These are phyloP conservation scores for Branchinecta sandiegonensis DNA, from an alignment of 2,888 invertebrate genomes.

Conservation along the genomic window DNA sequence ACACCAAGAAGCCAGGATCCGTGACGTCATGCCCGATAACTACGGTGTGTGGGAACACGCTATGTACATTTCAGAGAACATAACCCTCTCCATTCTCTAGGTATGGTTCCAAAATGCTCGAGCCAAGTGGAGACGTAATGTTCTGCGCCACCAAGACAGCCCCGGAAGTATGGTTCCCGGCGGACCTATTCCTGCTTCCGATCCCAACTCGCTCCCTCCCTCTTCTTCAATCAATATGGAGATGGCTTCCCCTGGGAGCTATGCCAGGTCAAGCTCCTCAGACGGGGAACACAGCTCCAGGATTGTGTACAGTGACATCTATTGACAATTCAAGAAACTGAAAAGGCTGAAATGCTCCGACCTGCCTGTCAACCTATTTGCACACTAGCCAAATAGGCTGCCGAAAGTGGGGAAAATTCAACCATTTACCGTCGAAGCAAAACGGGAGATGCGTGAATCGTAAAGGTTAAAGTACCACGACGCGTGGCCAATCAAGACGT, in stretches of 20 bases:
- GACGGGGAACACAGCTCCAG: slow-evolving; percentile 21
- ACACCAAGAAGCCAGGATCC: too few species aligned
- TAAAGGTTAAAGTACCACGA: too few species aligned
- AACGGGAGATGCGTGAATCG: too few species aligned
- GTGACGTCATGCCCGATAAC: too few species aligned
- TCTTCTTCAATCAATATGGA: neutral
- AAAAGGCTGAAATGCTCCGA: too few species aligned
- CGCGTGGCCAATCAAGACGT: too few species aligned
- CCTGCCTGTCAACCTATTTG: too few species aligned
- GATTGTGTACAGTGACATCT: slow-evolving; percentile 24
- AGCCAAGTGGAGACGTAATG: slow-evolving; percentile 92
- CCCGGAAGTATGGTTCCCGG: slow-evolving; percentile 15
- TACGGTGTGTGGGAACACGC: neutral
- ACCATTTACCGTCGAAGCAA: too few species aligned
- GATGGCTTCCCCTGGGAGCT: slow-evolving; percentile 2
- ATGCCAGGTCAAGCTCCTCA: slow-evolving; percentile 3
- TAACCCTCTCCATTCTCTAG: slow-evolving; percentile 38
- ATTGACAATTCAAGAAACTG: slow-evolving; percentile 7
- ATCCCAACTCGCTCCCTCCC: neutral
- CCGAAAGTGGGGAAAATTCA: too few species aligned
- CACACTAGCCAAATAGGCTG: too few species aligned
- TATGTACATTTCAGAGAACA: neutral
- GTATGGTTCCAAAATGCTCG: slow-evolving; percentile 99
- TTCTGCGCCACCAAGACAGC: slow-evolving; percentile 51
- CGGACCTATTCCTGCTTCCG: neutral